Percentiles rank a stretch among this genome's conserved stretches.
Conservation (phyloP, 35 echinoderm and acorn worm species). For the Apostichopus californicus region DNA sequence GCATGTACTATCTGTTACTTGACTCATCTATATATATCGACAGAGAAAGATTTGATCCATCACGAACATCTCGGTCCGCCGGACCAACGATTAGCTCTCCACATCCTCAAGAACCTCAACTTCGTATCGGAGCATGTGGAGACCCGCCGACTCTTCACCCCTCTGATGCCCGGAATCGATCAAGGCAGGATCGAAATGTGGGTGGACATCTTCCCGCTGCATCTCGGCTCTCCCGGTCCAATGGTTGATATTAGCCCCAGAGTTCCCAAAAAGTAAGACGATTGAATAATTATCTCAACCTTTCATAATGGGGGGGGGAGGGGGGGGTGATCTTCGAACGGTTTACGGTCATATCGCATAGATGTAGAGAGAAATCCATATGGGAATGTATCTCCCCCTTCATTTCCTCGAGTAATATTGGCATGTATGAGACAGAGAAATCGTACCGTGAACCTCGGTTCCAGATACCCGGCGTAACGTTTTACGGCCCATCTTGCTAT, state of each 20-base stretch:
- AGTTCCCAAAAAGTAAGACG: slow-evolving; percentile 70
- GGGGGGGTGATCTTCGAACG: no score
- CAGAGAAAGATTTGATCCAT: slow-evolving; percentile 67
- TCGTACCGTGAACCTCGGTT: no score
- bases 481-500: no score
- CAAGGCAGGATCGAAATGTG: slow-evolving; percentile 98
- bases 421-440: no score
- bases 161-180: slow-evolving; percentile 90
- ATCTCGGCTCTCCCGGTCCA: slow-evolving; percentile 68
- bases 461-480: no score
- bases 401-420: no score
- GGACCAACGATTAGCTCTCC: slow-evolving; percentile 78
- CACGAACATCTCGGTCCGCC: slow-evolving; percentile 84
- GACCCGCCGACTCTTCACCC: slow-evolving; percentile 90
- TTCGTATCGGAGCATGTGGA: slow-evolving; percentile 93
- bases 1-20: not conserved
- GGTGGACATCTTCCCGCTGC: slow-evolving; percentile 88
- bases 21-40: not conserved
- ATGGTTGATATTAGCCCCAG: slow-evolving; percentile 59
- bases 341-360: no score
- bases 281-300: slow-evolving; percentile 34
- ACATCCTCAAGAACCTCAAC: slow-evolving; percentile 62
- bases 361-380: no score
- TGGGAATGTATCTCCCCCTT: no score
- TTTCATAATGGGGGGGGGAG: not conserved